Conservation (phyloP, 2,113 vertebrate species). For the Brachypodius melanocephalos region DNA sequence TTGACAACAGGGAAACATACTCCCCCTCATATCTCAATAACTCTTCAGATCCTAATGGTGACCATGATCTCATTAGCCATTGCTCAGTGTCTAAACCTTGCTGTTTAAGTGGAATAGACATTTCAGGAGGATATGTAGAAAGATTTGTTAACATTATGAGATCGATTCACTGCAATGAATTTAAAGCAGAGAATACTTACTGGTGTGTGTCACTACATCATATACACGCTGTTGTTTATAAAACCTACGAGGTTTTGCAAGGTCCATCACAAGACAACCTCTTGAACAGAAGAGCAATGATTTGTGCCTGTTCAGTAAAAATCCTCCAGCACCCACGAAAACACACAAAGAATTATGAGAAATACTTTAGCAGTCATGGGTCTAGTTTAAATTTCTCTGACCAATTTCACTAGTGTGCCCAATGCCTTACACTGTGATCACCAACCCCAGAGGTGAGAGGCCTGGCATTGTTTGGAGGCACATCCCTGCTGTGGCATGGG, state of each 20-base stretch:
- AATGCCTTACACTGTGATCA: background rate
- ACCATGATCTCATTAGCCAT: constrained; percentile 58
- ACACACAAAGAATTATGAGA: background rate
- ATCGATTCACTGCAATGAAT: constrained; percentile 61
- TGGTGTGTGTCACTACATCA: constrained; percentile 38
- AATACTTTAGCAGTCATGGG: background rate
- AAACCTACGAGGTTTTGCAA: constrained; percentile 1
- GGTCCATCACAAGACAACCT: background rate
- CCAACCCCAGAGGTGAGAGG: background rate
- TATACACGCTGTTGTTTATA: constrained; percentile 16
- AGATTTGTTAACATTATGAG: constrained; percentile 65
- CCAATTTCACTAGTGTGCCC: background rate
- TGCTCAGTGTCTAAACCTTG: constrained; percentile 27
- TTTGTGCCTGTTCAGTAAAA: background rate
- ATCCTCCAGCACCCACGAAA: background rate
- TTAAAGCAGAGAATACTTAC: constrained; percentile 37
- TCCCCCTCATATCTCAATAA: constrained; percentile 49
- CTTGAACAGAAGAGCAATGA: constrained; percentile 34
- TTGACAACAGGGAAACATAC: constrained; percentile 60
- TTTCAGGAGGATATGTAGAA: constrained; percentile 57
- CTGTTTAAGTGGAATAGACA: constrained; percentile 29
- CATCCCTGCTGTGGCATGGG: background rate
- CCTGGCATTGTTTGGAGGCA: fast-evolving
- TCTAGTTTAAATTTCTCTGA: background rate
- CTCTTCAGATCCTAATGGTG: constrained; percentile 54